phyloP scores from a whole-genome alignment of 1,140 invertebrate species.

The Drosophila lacertosa region DNA sequence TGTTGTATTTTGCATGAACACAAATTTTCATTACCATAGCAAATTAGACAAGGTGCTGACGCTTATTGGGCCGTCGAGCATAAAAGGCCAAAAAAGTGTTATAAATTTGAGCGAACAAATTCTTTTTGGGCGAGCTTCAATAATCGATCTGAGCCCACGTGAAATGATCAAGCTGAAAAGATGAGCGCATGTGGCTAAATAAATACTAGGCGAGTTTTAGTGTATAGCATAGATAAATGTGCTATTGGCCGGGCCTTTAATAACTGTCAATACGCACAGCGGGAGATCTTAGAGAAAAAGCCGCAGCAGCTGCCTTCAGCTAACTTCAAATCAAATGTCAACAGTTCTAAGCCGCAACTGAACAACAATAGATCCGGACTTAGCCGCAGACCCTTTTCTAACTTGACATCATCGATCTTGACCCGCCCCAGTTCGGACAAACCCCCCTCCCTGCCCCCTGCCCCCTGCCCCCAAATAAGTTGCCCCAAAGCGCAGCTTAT shows the following conservation, averaged over 20 bases:
- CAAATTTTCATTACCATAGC: conserved; percentile 82
- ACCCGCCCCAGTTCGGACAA: conserved; percentile 69
- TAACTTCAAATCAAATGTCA: conserved; percentile 74
- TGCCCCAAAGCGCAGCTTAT: conserved; percentile 74
- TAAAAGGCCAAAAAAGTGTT: conserved; percentile 48
- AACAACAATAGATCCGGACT: conserved; percentile 32
- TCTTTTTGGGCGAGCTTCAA: background rate
- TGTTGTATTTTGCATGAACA: conserved; percentile 70
- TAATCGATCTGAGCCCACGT: conserved; percentile 36
- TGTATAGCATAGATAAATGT: conserved; percentile 3
- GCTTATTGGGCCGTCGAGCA: conserved; percentile 64
- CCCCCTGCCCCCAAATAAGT: conserved; percentile 53
- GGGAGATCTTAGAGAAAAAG: conserved; percentile 47
- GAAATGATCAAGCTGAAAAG: conserved; percentile 21
- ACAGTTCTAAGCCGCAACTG: conserved; percentile 57
- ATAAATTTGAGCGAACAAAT: conserved; percentile 51
- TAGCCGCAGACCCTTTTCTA: conserved; percentile 54
- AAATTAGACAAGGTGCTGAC: conserved; percentile 83
- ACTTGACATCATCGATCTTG: conserved; percentile 79
- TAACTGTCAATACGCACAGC: conserved; percentile 65
- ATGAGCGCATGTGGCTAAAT: conserved; percentile 40
- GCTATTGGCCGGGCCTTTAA: conserved; percentile 36
- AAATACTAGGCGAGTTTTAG: conserved; percentile 8
- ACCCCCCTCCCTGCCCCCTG: background rate
- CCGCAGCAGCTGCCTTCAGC: conserved; percentile 32